Evolutionary conservation across 2,797 vertebrate species (phyloP), one percentile per base, ranked within the genome.

Genomic region (Pantherophis vulpinus): DNA sequence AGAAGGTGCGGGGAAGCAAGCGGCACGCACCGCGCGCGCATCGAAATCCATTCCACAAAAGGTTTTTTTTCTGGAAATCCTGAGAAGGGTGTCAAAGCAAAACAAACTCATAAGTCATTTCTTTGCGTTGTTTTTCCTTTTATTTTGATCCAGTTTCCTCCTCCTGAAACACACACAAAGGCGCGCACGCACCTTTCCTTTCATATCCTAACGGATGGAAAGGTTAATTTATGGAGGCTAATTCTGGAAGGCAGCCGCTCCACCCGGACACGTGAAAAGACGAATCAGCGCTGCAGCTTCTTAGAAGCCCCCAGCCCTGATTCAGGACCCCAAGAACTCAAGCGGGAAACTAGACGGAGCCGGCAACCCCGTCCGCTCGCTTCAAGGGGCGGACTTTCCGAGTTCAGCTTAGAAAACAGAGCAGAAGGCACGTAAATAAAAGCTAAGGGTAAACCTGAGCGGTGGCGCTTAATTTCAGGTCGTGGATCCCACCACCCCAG

Each of bases 181-280:
- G 9, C 32, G 4, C 9, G 8, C 70, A 0, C 32, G 37, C 37
- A 1, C 18, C 18, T 25, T 51, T 4, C n/a, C 58, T 89, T 59
- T 55, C 32, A 8, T 70, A 23, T 27, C 89, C 42, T 27, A n/a
- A 29, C 37, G 60, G 37, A 74, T 60, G 63, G 42, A 91, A 61
- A 91, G 66, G 86, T 42, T 91, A 91, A 88, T 91, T 60, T 88
- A 79, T 37, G 55, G 83, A 79, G 89, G 54, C 55, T 58, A 60
- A 79, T 79, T 74, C 86, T 5, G 54, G 63, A 32, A 55, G 14
- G 25, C 70, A 10, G 12, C 37, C 37, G 4, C 58, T 29, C 1
- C n/a, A 16, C 66, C 7, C 13, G 11, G 11, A 70, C n/a, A 16
- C 6, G 9, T 20, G 70, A 87, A 63, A 42, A 23, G 25, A 47